Evolutionary conservation across 1,140 invertebrate species (phyloP).

Genomic region (Tetragonula clypearis): DNA sequence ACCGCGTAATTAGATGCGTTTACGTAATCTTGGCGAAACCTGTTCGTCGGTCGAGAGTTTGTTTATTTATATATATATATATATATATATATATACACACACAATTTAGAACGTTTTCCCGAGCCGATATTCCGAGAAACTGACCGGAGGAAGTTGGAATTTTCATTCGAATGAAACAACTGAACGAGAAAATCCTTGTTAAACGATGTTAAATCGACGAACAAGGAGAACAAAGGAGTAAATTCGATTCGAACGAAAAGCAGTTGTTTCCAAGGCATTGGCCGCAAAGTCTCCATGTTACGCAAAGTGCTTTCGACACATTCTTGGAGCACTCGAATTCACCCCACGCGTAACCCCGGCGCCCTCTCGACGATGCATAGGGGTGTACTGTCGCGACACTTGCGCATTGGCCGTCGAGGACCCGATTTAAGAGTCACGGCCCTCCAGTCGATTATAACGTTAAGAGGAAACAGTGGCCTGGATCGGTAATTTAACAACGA

Average conservation of each 20-base stretch:
- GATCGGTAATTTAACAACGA: constrained; percentile 55
- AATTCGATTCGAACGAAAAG: constrained; percentile 45
- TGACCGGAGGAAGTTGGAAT: too few species aligned
- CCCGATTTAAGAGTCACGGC: constrained; percentile 61
- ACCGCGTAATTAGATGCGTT: constrained; percentile 42
- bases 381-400: constrained; percentile 63
- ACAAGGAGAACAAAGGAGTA: not conserved
- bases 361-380: constrained; percentile 55
- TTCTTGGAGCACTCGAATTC: constrained; percentile 49
- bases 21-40: constrained; percentile 52
- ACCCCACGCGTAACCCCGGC: constrained; percentile 50
- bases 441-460: constrained; percentile 52
- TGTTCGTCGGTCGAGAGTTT: constrained; percentile 18
- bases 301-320: constrained; percentile 49
- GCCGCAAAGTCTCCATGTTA: constrained; percentile 28
- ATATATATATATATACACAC: not conserved
- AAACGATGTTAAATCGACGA: not conserved
- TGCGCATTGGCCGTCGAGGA: constrained; percentile 54
- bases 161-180: too few species aligned
- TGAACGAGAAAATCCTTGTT: not conserved
- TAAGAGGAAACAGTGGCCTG: constrained; percentile 59
- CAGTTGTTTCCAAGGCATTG: constrained; percentile 63
- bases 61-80: not conserved
- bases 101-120: not conserved
- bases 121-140: not conserved